Evolutionary conservation across 2,888 invertebrate species (phyloP).

Genomic region (Chalcis sispes): DNA sequence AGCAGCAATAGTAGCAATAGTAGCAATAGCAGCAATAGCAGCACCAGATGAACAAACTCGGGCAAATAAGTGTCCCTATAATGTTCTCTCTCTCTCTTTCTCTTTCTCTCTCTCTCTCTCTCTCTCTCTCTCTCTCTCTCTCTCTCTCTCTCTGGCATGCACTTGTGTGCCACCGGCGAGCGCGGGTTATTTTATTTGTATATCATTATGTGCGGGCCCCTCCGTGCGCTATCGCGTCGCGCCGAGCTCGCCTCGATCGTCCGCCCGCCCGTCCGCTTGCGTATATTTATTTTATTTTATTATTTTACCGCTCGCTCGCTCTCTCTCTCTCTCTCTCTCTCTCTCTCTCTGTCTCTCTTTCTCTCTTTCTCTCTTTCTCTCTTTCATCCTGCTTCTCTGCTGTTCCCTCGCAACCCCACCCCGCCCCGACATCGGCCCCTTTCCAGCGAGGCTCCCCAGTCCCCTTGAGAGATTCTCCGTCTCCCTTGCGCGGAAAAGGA

Average conservation of each 20-base stretch:
- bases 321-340: slow-evolving; percentile 34
- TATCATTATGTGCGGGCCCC: slow-evolving; percentile 69
- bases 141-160: neutral
- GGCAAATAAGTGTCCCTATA: slow-evolving; percentile 61
- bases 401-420: neutral
- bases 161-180: slow-evolving; percentile 25
- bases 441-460: slow-evolving; percentile 5
- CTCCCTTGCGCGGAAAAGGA: neutral
- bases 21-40: neutral
- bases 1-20: no score
- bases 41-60: slow-evolving; percentile 49
- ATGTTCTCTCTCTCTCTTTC: slow-evolving; percentile 1
- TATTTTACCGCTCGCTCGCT: slow-evolving; percentile 38
- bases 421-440: neutral
- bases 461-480: slow-evolving; percentile 10
- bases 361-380: neutral
- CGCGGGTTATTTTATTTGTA: slow-evolving; percentile 72
- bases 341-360: slow-evolving; percentile 19
- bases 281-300: slow-evolving; percentile 59
- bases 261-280: neutral
- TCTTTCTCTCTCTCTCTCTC: slow-evolving; percentile 6
- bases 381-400: no score
- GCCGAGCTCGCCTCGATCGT: slow-evolving; percentile 12
- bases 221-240: slow-evolving; percentile 46
- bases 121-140: slow-evolving; percentile 10